phyloP scores from a whole-genome alignment of 2,888 invertebrate species.

The Cataglyphis livida region DNA sequence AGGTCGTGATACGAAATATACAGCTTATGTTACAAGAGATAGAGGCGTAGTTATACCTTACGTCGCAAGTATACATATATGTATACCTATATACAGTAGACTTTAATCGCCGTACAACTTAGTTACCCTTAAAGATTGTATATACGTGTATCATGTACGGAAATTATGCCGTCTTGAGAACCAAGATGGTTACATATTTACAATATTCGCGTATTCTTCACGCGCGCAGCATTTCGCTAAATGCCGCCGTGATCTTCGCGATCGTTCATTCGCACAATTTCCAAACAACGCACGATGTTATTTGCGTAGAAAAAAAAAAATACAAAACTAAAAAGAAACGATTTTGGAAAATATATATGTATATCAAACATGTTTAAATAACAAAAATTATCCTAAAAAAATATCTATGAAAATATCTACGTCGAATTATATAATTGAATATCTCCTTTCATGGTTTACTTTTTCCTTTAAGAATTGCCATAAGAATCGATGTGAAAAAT shows the following conservation, averaged over 20 bases:
- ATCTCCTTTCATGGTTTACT: background rate
- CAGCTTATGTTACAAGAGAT: conserved; percentile 83
- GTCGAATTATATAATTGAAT: background rate
- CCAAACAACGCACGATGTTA: conserved; percentile 1
- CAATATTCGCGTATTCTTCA: conserved; percentile 37
- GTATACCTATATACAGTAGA: conserved; percentile 71
- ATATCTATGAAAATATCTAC: background rate
- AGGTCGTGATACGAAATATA: conserved; percentile 82
- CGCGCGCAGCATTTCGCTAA: background rate
- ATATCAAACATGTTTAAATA: background rate
- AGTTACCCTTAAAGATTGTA: conserved; percentile 56
- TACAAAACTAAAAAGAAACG: background rate
- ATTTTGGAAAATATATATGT: background rate
- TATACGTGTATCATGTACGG: conserved; percentile 49
- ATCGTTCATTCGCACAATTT: conserved; percentile 7
- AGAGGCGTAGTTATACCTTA: conserved; percentile 68
- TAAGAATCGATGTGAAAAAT: background rate
- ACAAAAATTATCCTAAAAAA: conserved; percentile 1
- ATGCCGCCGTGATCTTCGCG: background rate
- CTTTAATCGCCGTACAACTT: conserved; percentile 53
- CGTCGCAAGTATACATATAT: conserved; percentile 66
- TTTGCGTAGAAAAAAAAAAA: background rate
- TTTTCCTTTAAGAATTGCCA: background rate
- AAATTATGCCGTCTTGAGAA: conserved; percentile 41
- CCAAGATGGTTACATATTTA: conserved; percentile 56